Base-by-base conservation (phyloP, 2,113 vertebrate species). In the Panthera leo region DNA sequence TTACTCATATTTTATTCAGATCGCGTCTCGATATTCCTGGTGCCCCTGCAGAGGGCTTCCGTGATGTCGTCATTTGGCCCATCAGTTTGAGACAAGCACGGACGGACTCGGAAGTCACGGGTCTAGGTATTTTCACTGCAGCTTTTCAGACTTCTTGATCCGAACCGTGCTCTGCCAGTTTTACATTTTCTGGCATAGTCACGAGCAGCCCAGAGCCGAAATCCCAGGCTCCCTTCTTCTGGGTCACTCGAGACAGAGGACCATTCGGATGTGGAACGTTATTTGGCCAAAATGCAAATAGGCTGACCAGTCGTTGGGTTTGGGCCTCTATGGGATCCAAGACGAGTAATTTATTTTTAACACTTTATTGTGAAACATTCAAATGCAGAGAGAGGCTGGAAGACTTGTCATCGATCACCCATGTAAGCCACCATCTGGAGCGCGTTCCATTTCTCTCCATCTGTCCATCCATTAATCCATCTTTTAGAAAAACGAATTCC, bases 391-490 rank as follows among this genome's bases (percentile, higher is more conserved):
- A 85, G 23, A 73, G 65, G 7, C 5, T 14, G 58, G 18, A 61
- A 80, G 63, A n/a, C 34, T n/a, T 23, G 31, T 71, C 14, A 15
- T 45, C 48, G 76, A 14, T 65, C 58, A 23, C 76, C 19, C 36
- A 0, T 4, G 4, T n/a, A 27, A 45, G 65, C 75, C 29, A 12
- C 80, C 9, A 0, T 53, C 12, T 7, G 5, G 55, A 73, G 14
- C 1, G 0, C 2, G 13, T 25, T n/a, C 4, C 2, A 0, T 34
- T 23, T 87, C 7, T 76, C 19, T 67, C 16, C 27, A 27, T 85
- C 63, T 58, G 84, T 73, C 48, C 4, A 3, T 31, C 10, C 51
- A 84, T 63, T 42, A 16, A n/a, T n/a, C 80, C 5, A 5, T 10
- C 80, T 27, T 11, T 42, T 34, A n/a, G 21, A 27, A 3, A 19